Evolutionary conservation across 2,888 invertebrate genomes (phyloP).

Genomic region (Idaea aversata): DNA sequence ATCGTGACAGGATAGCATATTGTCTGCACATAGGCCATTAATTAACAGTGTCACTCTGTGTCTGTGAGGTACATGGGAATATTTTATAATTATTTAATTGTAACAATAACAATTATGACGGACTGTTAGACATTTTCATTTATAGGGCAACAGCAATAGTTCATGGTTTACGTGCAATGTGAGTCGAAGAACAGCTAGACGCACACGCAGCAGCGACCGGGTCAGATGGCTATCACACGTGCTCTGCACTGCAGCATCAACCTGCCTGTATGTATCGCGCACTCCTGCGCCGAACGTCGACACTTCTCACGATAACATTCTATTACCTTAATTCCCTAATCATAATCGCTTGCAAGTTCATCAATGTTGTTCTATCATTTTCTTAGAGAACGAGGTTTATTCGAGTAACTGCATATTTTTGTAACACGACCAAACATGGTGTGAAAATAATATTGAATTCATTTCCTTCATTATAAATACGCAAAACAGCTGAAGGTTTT

Average conservation of each 20-base stretch:
- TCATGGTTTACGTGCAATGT: constrained; percentile 66
- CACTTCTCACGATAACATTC: constrained; percentile 31
- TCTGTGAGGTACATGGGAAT: neutral
- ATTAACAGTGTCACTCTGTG: neutral
- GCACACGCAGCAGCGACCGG: constrained; percentile 47
- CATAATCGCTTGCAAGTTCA: constrained; percentile 13
- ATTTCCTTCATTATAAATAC: neutral
- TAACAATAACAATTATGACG: constrained; percentile 26
- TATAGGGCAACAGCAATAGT: constrained; percentile 46
- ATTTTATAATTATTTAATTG: neutral
- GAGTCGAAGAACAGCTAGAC: constrained; percentile 62
- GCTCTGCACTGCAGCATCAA: constrained; percentile 24
- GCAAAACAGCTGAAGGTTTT: neutral
- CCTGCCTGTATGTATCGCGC: constrained; percentile 36
- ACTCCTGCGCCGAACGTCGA: constrained; percentile 16
- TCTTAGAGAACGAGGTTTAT: neutral
- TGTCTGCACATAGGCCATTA: neutral
- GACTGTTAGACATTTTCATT: constrained; percentile 30
- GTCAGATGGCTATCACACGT: constrained; percentile 59
- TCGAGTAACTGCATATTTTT: neutral
- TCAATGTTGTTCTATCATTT: constrained; percentile 7
- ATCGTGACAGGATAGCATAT: neutral
- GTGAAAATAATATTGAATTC: neutral
- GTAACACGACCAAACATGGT: neutral
- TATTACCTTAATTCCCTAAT: constrained; percentile 29